Base-by-base conservation (phyloP, 2,888 invertebrate species). In the Aradus depressus region DNA sequence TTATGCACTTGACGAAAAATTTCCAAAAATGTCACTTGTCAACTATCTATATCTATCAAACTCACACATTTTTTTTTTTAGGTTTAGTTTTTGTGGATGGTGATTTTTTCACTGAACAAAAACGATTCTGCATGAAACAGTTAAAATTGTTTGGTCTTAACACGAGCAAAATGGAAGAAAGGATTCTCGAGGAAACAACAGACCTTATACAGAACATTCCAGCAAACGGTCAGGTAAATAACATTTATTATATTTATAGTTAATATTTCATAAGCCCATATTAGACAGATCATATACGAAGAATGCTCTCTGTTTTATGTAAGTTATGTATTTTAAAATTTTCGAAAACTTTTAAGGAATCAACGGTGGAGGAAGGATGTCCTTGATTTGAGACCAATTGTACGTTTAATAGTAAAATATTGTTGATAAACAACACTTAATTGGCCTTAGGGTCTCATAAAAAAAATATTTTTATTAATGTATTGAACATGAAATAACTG, bases 21-120 rank as follows among this genome's bases (percentile, higher is more conserved):
- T n/a, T n/a, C n/a, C n/a, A n/a, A n/a, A n/a, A n/a, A n/a, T n/a
- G n/a, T n/a, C n/a, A n/a, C n/a, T n/a, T n/a, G n/a, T n/a, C n/a
- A n/a, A n/a, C n/a, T n/a, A n/a, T n/a, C n/a, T n/a, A n/a, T n/a
- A 25, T 25, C 5, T 14, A 12, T 16, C 41, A 34, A 12, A 16
- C 10, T n/a, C 28, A 25, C 6, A 12, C 19, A 35, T 28, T 44
- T 32, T 18, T 48, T 31, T 44, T 42, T 50, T 37, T 47, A 63
- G 63, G 82, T 2, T 72, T 84, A 18, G 75, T 83, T 2, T 83
- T 82, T 60, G 72, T 75, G 2, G 84, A 84, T 52, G 84, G 83
- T 0, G 65, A 69, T 1, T 61, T 74, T 21, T 84, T 83, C 82
- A 71, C 72, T 43, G 74, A 76, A 53, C 80, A 80, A 57, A 73